Percentiles rank a stretch among this genome's conserved stretches.
These are phyloP conservation scores for Sminthurinus signatus DNA, from an alignment of 1,140 invertebrate species.

Conservation along the genomic window DNA sequence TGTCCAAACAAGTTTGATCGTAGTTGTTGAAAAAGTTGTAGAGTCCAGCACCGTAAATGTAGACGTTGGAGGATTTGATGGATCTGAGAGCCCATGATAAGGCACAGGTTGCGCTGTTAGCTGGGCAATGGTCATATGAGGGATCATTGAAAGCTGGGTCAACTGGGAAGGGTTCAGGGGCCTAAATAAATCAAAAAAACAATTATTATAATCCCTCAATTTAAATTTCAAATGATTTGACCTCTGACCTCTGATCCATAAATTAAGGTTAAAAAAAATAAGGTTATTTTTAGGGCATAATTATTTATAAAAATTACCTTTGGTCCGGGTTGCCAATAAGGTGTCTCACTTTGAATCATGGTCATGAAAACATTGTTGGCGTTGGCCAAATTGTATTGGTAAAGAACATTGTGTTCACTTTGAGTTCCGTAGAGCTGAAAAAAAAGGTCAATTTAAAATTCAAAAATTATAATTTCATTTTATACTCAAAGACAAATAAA, in stretches of 20 bases:
- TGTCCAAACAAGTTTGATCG: slow-evolving; percentile 37
- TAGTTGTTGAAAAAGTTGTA: slow-evolving; percentile 41
- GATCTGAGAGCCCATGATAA: slow-evolving; percentile 23
- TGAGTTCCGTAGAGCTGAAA: slow-evolving; percentile 37
- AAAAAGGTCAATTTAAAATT: too few species aligned
- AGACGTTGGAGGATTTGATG: slow-evolving; percentile 16
- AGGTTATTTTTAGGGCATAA: too few species aligned
- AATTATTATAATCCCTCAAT: too few species aligned
- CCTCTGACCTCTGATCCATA: too few species aligned
- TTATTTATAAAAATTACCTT: too few species aligned
- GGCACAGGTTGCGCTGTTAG: slow-evolving; percentile 1
- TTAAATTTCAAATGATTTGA: too few species aligned
- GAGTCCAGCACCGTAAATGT: slow-evolving; percentile 36
- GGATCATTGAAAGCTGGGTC: slow-evolving; percentile 26
- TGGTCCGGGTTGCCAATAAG: slow-evolving; percentile 36
- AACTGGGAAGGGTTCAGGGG: slow-evolving; percentile 28
- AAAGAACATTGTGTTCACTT: slow-evolving; percentile 36
- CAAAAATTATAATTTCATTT: too few species aligned
- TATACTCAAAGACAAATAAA: too few species aligned
- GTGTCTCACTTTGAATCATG: slow-evolving; percentile 35
- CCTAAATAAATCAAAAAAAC: too few species aligned
- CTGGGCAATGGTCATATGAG: slow-evolving; percentile 25
- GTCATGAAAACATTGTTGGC: slow-evolving; percentile 37
- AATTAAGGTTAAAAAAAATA: too few species aligned
- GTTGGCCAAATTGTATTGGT: slow-evolving; percentile 35